phyloP scores from a whole-genome alignment of 2,888 invertebrate genomes.

The Apodemia mormo region DNA sequence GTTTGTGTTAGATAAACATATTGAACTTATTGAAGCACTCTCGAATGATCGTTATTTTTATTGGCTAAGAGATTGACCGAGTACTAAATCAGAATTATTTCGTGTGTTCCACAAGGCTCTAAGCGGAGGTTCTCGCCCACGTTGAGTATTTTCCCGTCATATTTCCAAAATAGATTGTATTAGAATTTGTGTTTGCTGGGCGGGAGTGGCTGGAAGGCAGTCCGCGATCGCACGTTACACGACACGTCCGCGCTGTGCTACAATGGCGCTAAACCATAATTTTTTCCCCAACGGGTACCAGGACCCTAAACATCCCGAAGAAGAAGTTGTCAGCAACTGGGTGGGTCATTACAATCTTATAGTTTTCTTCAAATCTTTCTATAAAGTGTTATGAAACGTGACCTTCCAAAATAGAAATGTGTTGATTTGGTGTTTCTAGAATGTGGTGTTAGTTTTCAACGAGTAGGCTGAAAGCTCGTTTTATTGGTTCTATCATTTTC shows the following conservation, averaged over 20 bases:
- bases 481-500: neutral
- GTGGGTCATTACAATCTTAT: conserved; percentile 65
- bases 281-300: conserved; percentile 80
- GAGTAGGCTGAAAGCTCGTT: neutral
- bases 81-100: conserved; percentile 46
- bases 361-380: conserved; percentile 15
- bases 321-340: conserved; percentile 83
- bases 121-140: conserved; percentile 66
- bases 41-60: conserved; percentile 18
- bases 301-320: conserved; percentile 79
- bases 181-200: conserved; percentile 76
- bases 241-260: conserved; percentile 64
- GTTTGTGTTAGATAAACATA: neutral
- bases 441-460: conserved; percentile 21
- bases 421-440: conserved; percentile 17
- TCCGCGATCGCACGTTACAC: conserved; percentile 65
- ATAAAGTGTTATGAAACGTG: conserved; percentile 17
- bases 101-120: conserved; percentile 56
- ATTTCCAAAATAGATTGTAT: conserved; percentile 81
- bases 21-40: conserved; percentile 6
- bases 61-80: conserved; percentile 18
- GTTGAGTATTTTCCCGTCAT: conserved; percentile 67
- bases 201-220: conserved; percentile 71
- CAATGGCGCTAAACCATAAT: conserved; percentile 72
- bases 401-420: conserved; percentile 6